Conservation (phyloP, 2,113 vertebrate genomes). For the Xyrauchen texanus region DNA sequence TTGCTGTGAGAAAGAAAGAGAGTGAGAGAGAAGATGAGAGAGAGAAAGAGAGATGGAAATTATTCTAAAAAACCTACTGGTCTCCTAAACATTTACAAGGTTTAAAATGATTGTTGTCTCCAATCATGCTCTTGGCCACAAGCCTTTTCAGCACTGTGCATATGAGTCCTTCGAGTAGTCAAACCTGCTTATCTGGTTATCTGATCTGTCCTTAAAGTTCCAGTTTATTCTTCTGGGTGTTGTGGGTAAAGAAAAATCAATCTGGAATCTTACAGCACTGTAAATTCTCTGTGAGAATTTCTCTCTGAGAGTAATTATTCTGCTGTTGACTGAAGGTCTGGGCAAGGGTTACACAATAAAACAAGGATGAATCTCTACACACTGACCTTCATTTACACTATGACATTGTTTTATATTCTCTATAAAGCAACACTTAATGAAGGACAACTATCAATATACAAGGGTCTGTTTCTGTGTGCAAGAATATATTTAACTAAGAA, state of each 20-base stretch:
- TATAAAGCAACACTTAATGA: no score
- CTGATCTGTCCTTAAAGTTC: conserved; percentile 49
- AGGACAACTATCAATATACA: no score
- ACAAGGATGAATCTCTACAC: no score
- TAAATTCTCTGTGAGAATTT: conserved; percentile 29
- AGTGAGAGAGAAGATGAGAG: background rate
- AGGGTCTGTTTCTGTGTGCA: no score
- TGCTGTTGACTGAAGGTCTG: conserved; percentile 18
- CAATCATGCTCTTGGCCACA: conserved; percentile 35
- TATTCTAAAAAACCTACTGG: conserved; percentile 8
- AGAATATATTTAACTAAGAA: no score
- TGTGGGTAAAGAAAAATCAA: conserved; percentile 41
- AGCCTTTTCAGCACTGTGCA: conserved; percentile 41
- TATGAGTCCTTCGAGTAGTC: conserved; percentile 39
- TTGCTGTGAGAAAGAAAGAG: conserved; percentile 70
- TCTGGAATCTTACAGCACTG: conserved; percentile 33
- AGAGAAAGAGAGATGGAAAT: conserved; percentile 13
- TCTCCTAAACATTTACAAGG: conserved; percentile 34
- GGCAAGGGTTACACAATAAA: no score
- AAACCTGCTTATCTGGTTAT: conserved; percentile 46
- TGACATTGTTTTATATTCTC: no score
- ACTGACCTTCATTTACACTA: no score
- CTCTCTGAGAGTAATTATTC: background rate
- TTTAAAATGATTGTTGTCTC: conserved; percentile 40
- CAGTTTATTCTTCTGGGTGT: conserved; percentile 20